phyloP scores from a whole-genome alignment of 2,113 vertebrate species.

The Neofelis nebulosa region DNA sequence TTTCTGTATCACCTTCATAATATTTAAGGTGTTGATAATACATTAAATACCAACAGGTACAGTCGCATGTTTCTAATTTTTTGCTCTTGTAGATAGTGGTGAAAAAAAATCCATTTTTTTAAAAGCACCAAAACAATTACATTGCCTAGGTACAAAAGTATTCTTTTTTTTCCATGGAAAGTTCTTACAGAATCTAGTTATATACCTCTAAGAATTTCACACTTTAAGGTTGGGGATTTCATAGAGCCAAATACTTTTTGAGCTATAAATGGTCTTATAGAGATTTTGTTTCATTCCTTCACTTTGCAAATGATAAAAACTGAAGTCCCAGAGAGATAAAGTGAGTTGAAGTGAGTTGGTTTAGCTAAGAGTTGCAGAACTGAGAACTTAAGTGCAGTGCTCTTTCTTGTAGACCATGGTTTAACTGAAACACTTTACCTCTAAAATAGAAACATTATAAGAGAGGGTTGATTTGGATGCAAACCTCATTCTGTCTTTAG shows the following conservation, averaged over 20 bases:
- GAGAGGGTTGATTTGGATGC: not conserved
- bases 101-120: not conserved
- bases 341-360: not conserved
- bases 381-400: not conserved
- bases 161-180: not conserved
- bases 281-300: not conserved
- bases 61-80: not conserved
- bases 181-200: not conserved
- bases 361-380: not conserved
- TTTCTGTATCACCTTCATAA: not conserved
- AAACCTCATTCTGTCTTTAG: not conserved
- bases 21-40: not conserved
- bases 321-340: not conserved
- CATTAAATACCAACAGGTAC: not conserved
- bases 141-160: not conserved
- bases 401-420: not conserved
- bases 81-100: not conserved
- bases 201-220: not conserved
- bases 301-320: not conserved
- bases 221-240: not conserved
- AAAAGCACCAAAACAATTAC: not conserved
- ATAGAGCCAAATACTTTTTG: not conserved
- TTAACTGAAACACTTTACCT: conserved; percentile 3
- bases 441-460: not conserved
- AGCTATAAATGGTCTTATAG: not conserved